Evolutionary conservation across 2,113 vertebrate species (phyloP), one percentile per base, ranked within the genome.

Genomic region (Nothobranchius furzeri): DNA sequence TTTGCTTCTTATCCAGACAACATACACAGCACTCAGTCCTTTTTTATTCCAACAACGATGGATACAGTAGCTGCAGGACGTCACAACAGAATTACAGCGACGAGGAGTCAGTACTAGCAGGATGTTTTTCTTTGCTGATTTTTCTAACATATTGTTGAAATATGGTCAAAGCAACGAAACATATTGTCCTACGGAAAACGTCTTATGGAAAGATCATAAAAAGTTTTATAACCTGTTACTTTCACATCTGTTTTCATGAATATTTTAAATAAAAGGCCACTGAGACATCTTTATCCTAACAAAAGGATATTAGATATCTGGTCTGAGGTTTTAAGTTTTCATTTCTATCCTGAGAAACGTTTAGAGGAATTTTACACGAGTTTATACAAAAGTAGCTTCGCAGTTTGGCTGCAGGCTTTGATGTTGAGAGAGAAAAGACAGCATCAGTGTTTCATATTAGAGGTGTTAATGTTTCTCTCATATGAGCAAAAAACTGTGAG

Each of bases 1-100:
- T 87, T 86, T 37, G 46, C 76, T 81, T 87, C 81, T 79, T 56
- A 88, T 88, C 76, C 78, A 71, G 85, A 83, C 84, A 69, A 52
- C n/a, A 63, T 79, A 79, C 81, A 84, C 78, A 7, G 36, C 84
- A 50, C 77, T 69, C 73, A 42, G 56, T 76, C 65, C 66, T 74
- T 81, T 30, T 85, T 86, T 90, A 88, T 66, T 85, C 72, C 49
- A 81, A 73, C 82, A 86, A 88, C 83, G 78, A 81, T 66, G 65
- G 54, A 82, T 71, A 79, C 73, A 68, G 80, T 73, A 76, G 75
- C 77, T 66, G 62, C 64, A 45, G 43, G 9, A 45, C 12, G 10
- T 45, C 12, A 12, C 12, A 45, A 6, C 9, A 8, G 9, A 40
- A 6, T 40, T 40, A 40, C 9, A 40, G 30, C 30, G 30, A 30